Evolutionary conservation across 2,888 invertebrate species (phyloP), one percentile per base, ranked within the genome.

Genomic region (Cancer borealis): DNA sequence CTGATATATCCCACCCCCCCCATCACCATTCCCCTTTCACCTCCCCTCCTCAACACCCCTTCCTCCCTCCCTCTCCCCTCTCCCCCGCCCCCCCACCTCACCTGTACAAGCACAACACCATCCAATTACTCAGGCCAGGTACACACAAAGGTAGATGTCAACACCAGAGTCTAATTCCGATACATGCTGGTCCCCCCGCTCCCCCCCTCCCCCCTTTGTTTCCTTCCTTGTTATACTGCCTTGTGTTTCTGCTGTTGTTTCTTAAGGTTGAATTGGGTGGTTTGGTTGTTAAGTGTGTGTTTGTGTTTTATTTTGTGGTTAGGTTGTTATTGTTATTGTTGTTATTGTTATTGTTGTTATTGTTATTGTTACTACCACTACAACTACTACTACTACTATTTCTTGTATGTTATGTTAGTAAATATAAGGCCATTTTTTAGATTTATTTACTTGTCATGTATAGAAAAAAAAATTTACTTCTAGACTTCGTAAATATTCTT

Each of bases 81-180:
- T 39, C 54, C 54, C 3, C 54, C 3, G 30, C 49, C 47, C 49
- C 54, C 45, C 91, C 45, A 39, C n/a, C 45, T 1, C 91, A 39
- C 60, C 39, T n/a, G n/a, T 66, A 30, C 91, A 60, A 26, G 54
- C 45, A 66, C 91, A 90, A 54, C 54, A 90, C n/a, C 17, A 6
- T 47, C 30, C 90, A 90, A 79, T 79, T 79, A 79, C 30, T 79
- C 79, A 79, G 79, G 30, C 30, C 79, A 79, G 79, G 79, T 79
- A 79, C 79, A 79, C 79, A 79, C 12, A 21, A 2, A 79, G 79
- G 79, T 79, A 30, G 30, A 79, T 8, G 79, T 79, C 79, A 79
- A 79, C 79, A 79, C 30, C 8, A 17, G 79, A 30, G 8, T 6
- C 79, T 79, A 26, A 79, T 79, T 30, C 30, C 79, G 12, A 79